Conservation (phyloP, 1,140 invertebrate species). For the Periplaneta americana region DNA sequence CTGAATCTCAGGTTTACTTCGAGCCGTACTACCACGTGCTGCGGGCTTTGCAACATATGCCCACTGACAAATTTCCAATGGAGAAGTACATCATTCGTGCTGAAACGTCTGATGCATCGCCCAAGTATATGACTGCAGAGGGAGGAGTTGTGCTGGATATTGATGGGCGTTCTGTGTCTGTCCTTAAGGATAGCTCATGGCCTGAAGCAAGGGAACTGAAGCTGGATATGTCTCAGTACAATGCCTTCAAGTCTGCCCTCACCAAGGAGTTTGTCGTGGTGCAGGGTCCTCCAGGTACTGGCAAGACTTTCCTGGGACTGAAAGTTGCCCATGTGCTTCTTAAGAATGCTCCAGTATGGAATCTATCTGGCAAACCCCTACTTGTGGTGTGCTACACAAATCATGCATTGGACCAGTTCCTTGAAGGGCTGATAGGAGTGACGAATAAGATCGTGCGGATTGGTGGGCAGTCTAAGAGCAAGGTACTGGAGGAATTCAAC, state of each 20-base stretch:
- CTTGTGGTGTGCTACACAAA: slow-evolving; percentile 54
- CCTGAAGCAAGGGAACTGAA: slow-evolving; percentile 21
- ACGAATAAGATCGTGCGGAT: slow-evolving; percentile 39
- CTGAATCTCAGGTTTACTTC: slow-evolving; percentile 61
- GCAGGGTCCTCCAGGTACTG: slow-evolving; percentile 52
- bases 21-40: slow-evolving; percentile 61
- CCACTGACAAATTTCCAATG: slow-evolving; percentile 41
- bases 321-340: slow-evolving; percentile 31
- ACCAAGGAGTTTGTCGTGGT: slow-evolving; percentile 41
- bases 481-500: slow-evolving; percentile 22
- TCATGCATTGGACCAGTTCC: slow-evolving; percentile 56
- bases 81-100: slow-evolving; percentile 28
- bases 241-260: slow-evolving; percentile 28
- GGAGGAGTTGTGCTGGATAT: not conserved
- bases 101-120: slow-evolving; percentile 17
- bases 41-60: slow-evolving; percentile 49
- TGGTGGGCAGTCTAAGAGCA: slow-evolving; percentile 40
- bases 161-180: slow-evolving; percentile 6
- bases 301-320: slow-evolving; percentile 45
- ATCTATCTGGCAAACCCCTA: slow-evolving; percentile 35
- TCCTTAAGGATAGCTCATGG: slow-evolving; percentile 25
- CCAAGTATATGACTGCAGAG: slow-evolving; percentile 12
- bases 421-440: slow-evolving; percentile 42
- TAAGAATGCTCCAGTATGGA: slow-evolving; percentile 25
- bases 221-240: slow-evolving; percentile 29